Conservation (phyloP, 2,113 vertebrate species). For the Oophaga pumilio region DNA sequence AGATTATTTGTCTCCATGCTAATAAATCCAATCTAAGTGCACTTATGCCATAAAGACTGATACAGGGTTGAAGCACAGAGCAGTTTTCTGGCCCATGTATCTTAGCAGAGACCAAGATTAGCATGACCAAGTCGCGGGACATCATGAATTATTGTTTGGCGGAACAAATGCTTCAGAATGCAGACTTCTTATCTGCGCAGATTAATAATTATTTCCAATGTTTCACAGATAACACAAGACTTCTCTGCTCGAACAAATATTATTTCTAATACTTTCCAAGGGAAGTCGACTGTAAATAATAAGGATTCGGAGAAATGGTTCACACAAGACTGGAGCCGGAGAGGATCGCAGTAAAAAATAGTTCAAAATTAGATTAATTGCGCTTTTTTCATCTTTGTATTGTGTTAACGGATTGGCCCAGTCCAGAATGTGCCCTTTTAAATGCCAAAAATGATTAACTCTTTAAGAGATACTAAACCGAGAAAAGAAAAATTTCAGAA, state of each 20-base stretch:
- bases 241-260: constrained; percentile 78
- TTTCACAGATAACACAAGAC: constrained; percentile 71
- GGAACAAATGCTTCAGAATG: constrained; percentile 67
- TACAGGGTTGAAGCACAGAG: constrained; percentile 61
- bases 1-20: constrained; percentile 55
- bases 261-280: constrained; percentile 66
- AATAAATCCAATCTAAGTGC: constrained; percentile 52
- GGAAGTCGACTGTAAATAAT: constrained; percentile 20
- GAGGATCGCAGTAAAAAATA: background rate
- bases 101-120: constrained; percentile 62
- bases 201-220: constrained; percentile 75
- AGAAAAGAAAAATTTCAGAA: too few relatives aligned
- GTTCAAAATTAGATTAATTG: background rate
- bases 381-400: background rate
- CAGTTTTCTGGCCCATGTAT: constrained; percentile 63
- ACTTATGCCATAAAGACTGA: constrained; percentile 64
- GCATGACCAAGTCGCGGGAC: constrained; percentile 65
- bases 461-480: too few relatives aligned
- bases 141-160: constrained; percentile 61
- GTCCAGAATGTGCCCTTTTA: background rate
- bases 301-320: background rate
- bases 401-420: background rate
- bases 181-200: constrained; percentile 74
- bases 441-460: background rate
- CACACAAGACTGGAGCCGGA: background rate